phyloP scores from a whole-genome alignment of 2,113 vertebrate species.

The Globicephala melas region DNA sequence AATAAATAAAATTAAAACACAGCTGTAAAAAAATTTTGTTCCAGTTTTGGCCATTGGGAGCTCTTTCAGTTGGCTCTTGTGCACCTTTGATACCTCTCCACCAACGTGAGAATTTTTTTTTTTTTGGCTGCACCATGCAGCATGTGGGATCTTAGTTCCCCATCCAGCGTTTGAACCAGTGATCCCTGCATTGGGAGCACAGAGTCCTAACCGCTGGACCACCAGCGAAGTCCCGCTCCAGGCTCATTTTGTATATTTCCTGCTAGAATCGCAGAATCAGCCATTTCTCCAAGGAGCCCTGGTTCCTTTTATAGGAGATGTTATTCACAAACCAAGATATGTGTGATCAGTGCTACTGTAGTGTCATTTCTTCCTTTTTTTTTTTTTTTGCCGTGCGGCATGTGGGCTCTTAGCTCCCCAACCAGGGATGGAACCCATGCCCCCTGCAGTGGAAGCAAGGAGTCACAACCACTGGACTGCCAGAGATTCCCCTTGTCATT shows the following conservation, averaged over 20 bases:
- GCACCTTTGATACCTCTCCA: neutral
- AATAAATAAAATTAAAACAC: too few relatives aligned
- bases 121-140: neutral
- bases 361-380: too few relatives aligned
- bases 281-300: neutral
- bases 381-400: neutral
- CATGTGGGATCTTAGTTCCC: too few relatives aligned
- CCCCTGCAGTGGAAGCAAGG: too few relatives aligned
- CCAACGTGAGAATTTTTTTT: neutral
- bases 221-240: neutral
- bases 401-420: neutral
- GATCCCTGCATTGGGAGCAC: too few relatives aligned
- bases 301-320: too few relatives aligned
- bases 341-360: too few relatives aligned
- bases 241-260: neutral
- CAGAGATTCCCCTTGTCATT: neutral
- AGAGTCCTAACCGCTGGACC: too few relatives aligned
- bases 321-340: too few relatives aligned
- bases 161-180: too few relatives aligned
- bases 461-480: neutral
- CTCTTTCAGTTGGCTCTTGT: neutral
- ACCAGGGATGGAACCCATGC: neutral
- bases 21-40: too few relatives aligned
- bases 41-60: neutral
- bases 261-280: neutral